Base-by-base conservation (phyloP, 2,113 vertebrate species). In the Prionailurus viverrinus region DNA sequence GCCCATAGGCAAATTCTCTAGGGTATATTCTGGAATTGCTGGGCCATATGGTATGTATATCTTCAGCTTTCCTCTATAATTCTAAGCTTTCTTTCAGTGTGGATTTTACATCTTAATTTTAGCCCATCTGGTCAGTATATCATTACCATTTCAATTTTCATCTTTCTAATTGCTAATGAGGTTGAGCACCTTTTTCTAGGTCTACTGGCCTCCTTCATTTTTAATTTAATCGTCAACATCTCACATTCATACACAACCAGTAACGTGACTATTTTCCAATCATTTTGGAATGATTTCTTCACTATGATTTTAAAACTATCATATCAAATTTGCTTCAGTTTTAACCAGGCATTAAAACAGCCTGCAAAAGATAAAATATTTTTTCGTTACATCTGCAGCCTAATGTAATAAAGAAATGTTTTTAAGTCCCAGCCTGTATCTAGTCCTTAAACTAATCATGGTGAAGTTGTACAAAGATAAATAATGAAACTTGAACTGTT, bases 401-500 rank as follows among this genome's bases (percentile, higher is more conserved):
- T 92, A 2, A 13, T 92, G 10, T 45, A 48, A 80, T 51, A 74
- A 92, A 82, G 71, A 89, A 85, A 81, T 41, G 29, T 80, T 83
- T 94, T 45, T 13, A 76, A 96, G 83, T n/a, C 31, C 33, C 41
- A 83, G 71, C 14, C 66, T 79, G 8, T 69, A 91, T 66, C 71
- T 91, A 89, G 27, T 36, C 61, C 74, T 84, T 96, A 89, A 91
- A 33, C 31, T 53, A 89, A 89, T 89, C 45, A 66, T 27, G 53
- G 12, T 69, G n/a, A 86, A 91, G 63, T 51, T 80, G 3, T 39
- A 82, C 48, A 36, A 92, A 41, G 51, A 95, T 95, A 92, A 96
- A 97, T 84, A 51, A 95, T 92, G 48, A 71, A 97, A 83, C 21
- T 86, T 96, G 31, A 93, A 85, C 69, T 91, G 83, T 86, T 80